Base-by-base conservation (phyloP, 1,140 invertebrate genomes). In the Megalopta genalis region DNA sequence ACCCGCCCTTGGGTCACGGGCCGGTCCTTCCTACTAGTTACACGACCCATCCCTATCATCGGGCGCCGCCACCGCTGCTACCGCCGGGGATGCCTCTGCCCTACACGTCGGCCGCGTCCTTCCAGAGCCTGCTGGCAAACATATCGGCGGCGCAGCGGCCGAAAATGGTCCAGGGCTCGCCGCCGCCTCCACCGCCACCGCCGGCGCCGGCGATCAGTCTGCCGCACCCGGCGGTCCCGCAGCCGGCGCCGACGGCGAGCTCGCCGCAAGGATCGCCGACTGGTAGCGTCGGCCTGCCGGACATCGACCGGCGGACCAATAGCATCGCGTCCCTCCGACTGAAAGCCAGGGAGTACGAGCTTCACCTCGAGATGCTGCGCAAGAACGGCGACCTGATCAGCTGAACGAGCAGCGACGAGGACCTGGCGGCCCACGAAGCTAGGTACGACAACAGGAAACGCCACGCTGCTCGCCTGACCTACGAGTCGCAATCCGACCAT, bases 321-420 rank as follows among this genome's bases (percentile, higher is more conserved):
- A 98, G 97, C 85, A 98, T 99, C 73, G 97, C 97, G 1, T 96
- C 97, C 0, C 93, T 99, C 7, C 93, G 98, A 71, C 94, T 98
- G 46, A 98, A 98, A 84, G 98, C 98, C 1, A 94, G 98, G 10
- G 98, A 99, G 92, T 98, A 99, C 91, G 97, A 98, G 90, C 92
- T 98, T 10, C 95, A 97, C 87, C 92, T 98, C 83, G 97, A 98
- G 90, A 95, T 97, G 94, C 86, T 97, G 57, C 93, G 97, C 64
- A 97, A 97, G 88, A 96, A 96, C 87, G 96, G 96, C 42, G 96
- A 97, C 91, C 93, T 97, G 83, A 96, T 96, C 86, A 97, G 95
- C 93, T 96, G 95, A 93, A 46, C 21, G 25, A 10, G 37, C 10
- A 14, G 10, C 10, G 10, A 46, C 42, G 12, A 14, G 10, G 10